A percentile compares a stretch with the other conserved stretches of the same genome.
Evolutionary conservation across 2,797 vertebrate species (phyloP).

Genomic region (Parotocinclus haroldoi): DNA sequence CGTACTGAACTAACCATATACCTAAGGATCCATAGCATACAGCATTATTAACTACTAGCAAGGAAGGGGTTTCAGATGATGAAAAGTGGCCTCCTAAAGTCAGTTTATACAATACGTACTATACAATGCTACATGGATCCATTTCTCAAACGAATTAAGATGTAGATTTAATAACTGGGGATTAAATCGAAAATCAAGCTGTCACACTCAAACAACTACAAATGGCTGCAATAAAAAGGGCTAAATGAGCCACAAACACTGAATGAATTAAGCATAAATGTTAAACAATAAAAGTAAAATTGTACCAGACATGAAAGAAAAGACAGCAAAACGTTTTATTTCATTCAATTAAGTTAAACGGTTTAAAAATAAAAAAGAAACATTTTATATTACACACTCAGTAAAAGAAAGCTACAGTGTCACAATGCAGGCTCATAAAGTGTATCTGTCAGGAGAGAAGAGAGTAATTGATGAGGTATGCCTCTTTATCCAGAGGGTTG

Average conservation of each 20-base stretch:
- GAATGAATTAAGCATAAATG: constrained; percentile 16
- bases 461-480: constrained; percentile 46
- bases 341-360: constrained; percentile 32
- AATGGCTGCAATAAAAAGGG: constrained; percentile 8
- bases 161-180: background rate
- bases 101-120: background rate
- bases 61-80: constrained; percentile 2
- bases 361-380: constrained; percentile 31
- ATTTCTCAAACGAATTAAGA: constrained; percentile 2
- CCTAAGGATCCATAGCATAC: background rate
- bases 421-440: constrained; percentile 32
- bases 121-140: background rate
- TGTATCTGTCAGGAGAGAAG: constrained; percentile 46
- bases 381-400: constrained; percentile 18
- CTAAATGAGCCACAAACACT: background rate
- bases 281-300: constrained; percentile 13
- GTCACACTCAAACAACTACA: constrained; percentile 7
- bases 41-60: constrained; percentile 6
- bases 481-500: constrained; percentile 54
- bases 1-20: background rate
- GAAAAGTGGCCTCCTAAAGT: no score
- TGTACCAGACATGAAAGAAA: background rate
- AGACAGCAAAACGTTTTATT: constrained; percentile 1
- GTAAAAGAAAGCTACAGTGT: constrained; percentile 34
- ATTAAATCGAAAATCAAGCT: constrained; percentile 1